Base-by-base conservation (phyloP, 2,888 invertebrate species). In the Xestia c-nigrum region DNA sequence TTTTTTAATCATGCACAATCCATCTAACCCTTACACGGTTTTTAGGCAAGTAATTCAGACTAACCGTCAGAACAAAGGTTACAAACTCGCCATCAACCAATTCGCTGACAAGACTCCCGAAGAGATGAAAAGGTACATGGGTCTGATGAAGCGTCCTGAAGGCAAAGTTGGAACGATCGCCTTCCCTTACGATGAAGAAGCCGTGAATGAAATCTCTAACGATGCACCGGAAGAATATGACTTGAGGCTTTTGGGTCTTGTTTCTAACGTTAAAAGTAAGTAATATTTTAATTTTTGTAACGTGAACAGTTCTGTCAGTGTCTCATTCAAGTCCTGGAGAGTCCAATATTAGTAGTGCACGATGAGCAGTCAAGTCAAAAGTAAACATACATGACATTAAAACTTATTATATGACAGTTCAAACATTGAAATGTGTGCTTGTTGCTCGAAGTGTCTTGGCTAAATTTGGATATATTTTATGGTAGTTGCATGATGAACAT, bases 41-140 rank as follows among this genome's bases (percentile, higher is more conserved):
- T 85, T 31, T 75, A 95, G 95, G 73, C 77, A 89, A 4, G 87
- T 95, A 5, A 79, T 86, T 7, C 81, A 86, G 19, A 91, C 86
- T 46, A 95, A 94, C 67, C 88, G 89, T 10, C 88, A 90, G 67
- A 93, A 95, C 43, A 88, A 91, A 40, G 90, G 92, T 5, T 95
- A 92, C 83, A 94, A 91, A 78, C 90, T 95, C 0, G 77, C 90
- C 3, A 84, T 95, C 19, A 95, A 94, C 79, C 86, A 94, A n/a
- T 93, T 95, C 57, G 89, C 95, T 64, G 95, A 95, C 72, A 93
- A 91, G 40, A 94, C 94, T 31, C 90, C 90, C 5, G 85, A 92
- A 68, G 95, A 95, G 85, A 89, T 94, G 89, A 85, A 84, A 16
- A 92, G 83, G 55, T 85, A 89, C 75, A 93, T 77, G 76, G 94